Conservation (phyloP, 2,888 invertebrate species). For the Punctoribates punctum region DNA sequence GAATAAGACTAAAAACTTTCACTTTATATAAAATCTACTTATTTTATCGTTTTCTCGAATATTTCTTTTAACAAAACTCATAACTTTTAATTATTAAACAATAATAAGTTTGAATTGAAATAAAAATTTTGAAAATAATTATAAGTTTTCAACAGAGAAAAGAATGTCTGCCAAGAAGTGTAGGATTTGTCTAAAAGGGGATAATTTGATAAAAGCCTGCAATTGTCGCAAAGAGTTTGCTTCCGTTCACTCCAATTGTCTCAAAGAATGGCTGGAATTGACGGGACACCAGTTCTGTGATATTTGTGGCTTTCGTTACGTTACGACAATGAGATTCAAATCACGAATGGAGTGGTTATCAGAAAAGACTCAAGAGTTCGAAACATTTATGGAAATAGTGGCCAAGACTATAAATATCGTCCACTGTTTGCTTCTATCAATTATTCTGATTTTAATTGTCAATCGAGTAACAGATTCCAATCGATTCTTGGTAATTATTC, state of each 20-base stretch:
- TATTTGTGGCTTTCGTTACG: neutral
- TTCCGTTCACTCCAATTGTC: neutral
- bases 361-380: neutral
- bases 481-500: too few species aligned
- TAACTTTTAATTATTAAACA: too few species aligned
- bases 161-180: neutral
- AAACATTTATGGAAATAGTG: neutral
- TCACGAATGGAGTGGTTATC: neutral
- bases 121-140: too few species aligned
- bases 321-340: neutral
- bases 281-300: neutral
- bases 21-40: too few species aligned
- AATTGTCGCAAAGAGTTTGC: slow-evolving; percentile 10
- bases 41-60: too few species aligned
- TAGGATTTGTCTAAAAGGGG: neutral
- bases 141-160: neutral
- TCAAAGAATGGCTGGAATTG: neutral
- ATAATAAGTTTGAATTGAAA: too few species aligned
- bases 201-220: neutral
- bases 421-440: neutral
- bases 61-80: too few species aligned
- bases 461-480: too few species aligned
- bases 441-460: too few species aligned
- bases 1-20: too few species aligned
- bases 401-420: neutral